These are phyloP conservation scores for Cygnus buccinator DNA, from an alignment of 2,113 vertebrate species.

Conservation along the genomic window DNA sequence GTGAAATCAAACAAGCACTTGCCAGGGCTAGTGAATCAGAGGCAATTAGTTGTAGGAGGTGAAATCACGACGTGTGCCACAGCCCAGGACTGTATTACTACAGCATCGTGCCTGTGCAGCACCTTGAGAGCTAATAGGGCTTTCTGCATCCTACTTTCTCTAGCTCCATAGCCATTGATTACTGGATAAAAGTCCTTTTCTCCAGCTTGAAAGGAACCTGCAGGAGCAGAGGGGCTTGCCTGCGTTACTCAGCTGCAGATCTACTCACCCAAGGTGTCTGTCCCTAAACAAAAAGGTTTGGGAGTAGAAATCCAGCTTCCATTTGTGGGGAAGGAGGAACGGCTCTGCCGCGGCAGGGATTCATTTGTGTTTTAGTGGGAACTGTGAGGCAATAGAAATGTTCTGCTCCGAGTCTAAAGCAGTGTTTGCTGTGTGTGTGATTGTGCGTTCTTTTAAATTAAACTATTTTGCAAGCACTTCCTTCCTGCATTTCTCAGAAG, in stretches of 20 bases:
- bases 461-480: conserved; percentile 72
- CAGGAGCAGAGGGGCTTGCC: not conserved
- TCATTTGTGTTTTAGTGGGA: not conserved
- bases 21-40: not conserved
- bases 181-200: not conserved
- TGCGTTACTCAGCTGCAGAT: not conserved
- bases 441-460: conserved; percentile 57
- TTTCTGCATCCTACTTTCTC: not conserved
- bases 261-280: not conserved
- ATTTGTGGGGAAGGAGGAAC: accelerated
- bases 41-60: not conserved
- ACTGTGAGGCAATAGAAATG: not conserved
- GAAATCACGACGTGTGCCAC: not conserved
- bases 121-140: not conserved
- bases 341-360: accelerated
- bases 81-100: accelerated
- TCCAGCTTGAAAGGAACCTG: not conserved
- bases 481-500: conserved; percentile 76
- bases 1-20: not conserved
- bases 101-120: not conserved
- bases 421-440: conserved; percentile 20
- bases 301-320: not conserved
- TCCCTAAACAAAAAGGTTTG: not conserved
- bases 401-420: not conserved
- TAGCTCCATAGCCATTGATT: not conserved